These are phyloP conservation scores for Phoronis australis DNA, from an alignment of 2,888 invertebrate genomes.

Conservation along the genomic window DNA sequence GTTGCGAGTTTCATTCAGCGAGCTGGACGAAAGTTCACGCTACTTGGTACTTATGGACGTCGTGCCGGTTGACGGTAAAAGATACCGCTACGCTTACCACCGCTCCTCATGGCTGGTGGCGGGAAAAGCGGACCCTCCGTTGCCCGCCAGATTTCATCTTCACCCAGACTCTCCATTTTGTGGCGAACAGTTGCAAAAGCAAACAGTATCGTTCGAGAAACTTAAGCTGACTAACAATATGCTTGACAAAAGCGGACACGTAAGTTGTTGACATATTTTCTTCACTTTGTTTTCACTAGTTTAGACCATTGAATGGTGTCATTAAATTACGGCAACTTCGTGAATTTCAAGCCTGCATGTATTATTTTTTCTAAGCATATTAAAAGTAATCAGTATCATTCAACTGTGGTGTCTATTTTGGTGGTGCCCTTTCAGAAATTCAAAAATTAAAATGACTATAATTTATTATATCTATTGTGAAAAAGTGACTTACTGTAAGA, in stretches of 20 bases:
- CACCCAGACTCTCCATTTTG: conserved; percentile 96
- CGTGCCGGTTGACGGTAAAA: conserved; percentile 92
- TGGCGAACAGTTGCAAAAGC: conserved; percentile 90
- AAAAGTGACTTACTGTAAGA: too few relatives aligned
- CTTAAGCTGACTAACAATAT: conserved; percentile 98
- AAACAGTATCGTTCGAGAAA: conserved; percentile 96
- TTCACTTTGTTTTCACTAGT: too few relatives aligned
- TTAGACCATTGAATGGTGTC: too few relatives aligned
- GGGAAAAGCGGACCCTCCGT: conserved; percentile 94
- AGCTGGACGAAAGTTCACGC: conserved; percentile 59
- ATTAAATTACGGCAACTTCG: too few relatives aligned
- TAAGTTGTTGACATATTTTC: conserved; percentile 18
- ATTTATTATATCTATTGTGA: too few relatives aligned
- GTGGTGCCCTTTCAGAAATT: too few relatives aligned
- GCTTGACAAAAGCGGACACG: conserved; percentile 60
- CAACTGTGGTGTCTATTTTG: too few relatives aligned
- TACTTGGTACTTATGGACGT: conserved; percentile 94
- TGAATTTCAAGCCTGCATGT: too few relatives aligned
- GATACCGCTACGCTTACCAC: conserved; percentile 92
- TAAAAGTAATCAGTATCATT: too few relatives aligned
- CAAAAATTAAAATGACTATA: too few relatives aligned
- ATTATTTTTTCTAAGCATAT: too few relatives aligned
- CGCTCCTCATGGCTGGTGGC: conserved; percentile 97
- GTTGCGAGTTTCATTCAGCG: conserved; percentile 85
- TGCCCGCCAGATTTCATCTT: conserved; percentile 84